A percentile compares a stretch with the other conserved stretches of the same genome.
Conservation (phyloP, 2,888 invertebrate species). For the Monopis laevigella region DNA sequence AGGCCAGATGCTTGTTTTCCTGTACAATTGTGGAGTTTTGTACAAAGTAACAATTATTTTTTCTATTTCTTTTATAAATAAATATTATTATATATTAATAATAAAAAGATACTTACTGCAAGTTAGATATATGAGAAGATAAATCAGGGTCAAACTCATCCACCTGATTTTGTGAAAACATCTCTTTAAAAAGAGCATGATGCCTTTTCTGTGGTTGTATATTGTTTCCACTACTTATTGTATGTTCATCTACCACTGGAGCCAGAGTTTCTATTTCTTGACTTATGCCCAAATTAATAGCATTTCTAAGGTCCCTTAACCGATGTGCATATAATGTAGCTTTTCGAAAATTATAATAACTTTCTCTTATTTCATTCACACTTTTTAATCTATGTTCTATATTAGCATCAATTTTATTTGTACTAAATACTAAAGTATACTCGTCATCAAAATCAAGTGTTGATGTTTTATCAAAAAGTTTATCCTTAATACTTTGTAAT, state of each 20-base stretch:
- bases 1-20: too few species aligned
- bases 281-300: slow-evolving; percentile 54
- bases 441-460: slow-evolving; percentile 35
- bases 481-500: slow-evolving; percentile 47
- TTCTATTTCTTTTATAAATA: too few species aligned
- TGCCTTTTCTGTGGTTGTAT: slow-evolving; percentile 34
- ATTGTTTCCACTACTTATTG: slow-evolving; percentile 19
- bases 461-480: slow-evolving; percentile 38
- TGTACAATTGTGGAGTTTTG: too few species aligned
- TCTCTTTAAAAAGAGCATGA: slow-evolving; percentile 52
- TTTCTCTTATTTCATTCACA: slow-evolving; percentile 50
- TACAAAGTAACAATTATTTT: too few species aligned
- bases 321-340: slow-evolving; percentile 55
- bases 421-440: slow-evolving; percentile 51
- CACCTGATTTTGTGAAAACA: slow-evolving; percentile 49
- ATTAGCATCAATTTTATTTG: slow-evolving; percentile 36
- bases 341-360: slow-evolving; percentile 58
- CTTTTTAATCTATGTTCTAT: slow-evolving; percentile 40
- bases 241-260: slow-evolving; percentile 8
- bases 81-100: neutral
- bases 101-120: slow-evolving; percentile 44
- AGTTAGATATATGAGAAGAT: slow-evolving; percentile 41
- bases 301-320: slow-evolving; percentile 51
- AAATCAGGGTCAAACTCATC: slow-evolving; percentile 53
- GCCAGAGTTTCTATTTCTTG: slow-evolving; percentile 43